Conservation (phyloP, 2,888 invertebrate species). For the Plebejus anna region DNA sequence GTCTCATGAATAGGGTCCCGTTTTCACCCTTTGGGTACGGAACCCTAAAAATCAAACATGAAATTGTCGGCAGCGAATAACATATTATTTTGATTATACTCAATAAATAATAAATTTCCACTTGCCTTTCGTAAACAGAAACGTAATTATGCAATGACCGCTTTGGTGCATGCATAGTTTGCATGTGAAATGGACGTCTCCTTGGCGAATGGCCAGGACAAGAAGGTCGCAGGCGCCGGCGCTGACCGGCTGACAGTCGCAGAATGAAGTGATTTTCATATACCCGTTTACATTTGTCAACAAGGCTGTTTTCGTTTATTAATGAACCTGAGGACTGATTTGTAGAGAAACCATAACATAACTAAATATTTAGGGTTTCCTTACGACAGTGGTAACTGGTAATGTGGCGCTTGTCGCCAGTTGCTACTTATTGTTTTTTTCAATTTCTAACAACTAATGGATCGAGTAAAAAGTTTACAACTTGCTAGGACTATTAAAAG, state of each 20-base stretch:
- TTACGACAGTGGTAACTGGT: neutral
- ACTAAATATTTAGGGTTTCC: neutral
- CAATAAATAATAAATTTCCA: neutral
- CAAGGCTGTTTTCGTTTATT: neutral
- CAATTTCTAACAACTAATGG: too few relatives aligned
- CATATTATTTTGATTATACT: neutral
- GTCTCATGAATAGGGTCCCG: neutral
- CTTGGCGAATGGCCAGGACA: slow-evolving; percentile 17
- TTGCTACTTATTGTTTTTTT: too few relatives aligned
- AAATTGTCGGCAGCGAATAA: too few relatives aligned
- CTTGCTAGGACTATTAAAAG: too few relatives aligned
- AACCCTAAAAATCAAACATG: too few relatives aligned
- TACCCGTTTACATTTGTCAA: neutral
- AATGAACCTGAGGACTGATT: neutral
- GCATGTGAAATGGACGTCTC: neutral
- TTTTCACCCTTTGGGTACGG: too few relatives aligned
- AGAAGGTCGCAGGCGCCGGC: slow-evolving; percentile 12
- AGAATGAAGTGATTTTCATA: neutral
- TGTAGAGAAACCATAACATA: neutral
- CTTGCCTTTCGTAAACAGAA: neutral
- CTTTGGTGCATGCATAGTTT: neutral
- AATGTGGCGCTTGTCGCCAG: too few relatives aligned
- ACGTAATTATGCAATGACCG: slow-evolving; percentile 4
- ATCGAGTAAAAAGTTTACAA: too few relatives aligned
- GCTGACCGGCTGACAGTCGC: slow-evolving; percentile 3